Conservation (phyloP, 2,888 invertebrate species). For the Yponomeuta plumbellus region DNA sequence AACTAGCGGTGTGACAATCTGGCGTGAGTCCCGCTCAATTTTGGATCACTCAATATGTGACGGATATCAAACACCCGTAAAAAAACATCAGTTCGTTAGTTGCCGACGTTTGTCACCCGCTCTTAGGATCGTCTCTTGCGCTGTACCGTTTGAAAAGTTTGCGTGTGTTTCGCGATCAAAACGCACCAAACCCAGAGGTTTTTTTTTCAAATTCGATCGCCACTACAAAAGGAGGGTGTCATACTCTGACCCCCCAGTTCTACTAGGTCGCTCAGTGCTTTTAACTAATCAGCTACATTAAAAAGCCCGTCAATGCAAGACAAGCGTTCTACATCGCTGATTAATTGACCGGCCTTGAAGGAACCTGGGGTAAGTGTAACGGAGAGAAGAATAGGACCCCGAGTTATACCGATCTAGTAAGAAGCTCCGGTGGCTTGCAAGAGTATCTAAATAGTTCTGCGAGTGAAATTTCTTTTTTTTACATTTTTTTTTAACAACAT, state of each 20-base stretch:
- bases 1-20: background rate
- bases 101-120: background rate
- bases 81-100: background rate
- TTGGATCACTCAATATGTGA: background rate
- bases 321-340: background rate
- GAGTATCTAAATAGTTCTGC: background rate
- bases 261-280: too few species aligned
- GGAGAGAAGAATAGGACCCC: background rate
- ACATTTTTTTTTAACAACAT: background rate
- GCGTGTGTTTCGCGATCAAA: background rate
- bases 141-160: background rate
- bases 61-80: conserved; percentile 1
- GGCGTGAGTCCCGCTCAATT: background rate
- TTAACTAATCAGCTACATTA: background rate
- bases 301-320: background rate
- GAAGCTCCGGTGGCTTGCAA: background rate
- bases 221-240: conserved; percentile 2
- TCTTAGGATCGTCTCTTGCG: background rate
- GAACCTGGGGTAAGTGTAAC: background rate
- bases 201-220: background rate
- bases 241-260: background rate
- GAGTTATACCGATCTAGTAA: conserved; percentile 1
- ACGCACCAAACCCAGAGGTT: conserved; percentile 1
- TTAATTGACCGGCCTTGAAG: background rate
- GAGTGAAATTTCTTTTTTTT: background rate